phyloP scores from a whole-genome alignment of 2,113 vertebrate genomes.

The Dicrurus megarhynchus region DNA sequence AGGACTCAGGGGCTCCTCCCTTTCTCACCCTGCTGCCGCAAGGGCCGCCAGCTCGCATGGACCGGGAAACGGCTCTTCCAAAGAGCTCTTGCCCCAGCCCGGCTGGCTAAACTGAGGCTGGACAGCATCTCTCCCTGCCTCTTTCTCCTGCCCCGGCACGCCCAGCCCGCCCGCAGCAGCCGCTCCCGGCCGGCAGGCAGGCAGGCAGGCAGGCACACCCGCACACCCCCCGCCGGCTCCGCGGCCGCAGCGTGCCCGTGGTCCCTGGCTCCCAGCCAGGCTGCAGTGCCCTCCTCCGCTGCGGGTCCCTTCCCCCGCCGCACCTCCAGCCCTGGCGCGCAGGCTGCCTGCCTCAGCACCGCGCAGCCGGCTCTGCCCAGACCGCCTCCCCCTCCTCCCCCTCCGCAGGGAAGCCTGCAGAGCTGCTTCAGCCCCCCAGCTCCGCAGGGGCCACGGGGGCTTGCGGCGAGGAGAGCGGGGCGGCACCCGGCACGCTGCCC shows the following conservation, averaged over 20 bases:
- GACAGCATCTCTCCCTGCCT: not conserved
- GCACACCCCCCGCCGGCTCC: not conserved
- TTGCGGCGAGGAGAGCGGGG: not conserved
- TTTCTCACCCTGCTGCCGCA: not conserved
- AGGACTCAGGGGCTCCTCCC: too few species aligned
- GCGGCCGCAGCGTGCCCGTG: not conserved
- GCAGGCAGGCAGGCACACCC: not conserved
- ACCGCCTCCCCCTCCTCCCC: not conserved
- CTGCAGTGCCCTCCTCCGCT: slow-evolving; percentile 26
- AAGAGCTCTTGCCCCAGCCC: too few species aligned
- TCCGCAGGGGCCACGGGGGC: not conserved
- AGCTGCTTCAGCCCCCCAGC: not conserved
- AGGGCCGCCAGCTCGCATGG: not conserved
- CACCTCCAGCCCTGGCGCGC: not conserved
- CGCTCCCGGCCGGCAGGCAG: not conserved
- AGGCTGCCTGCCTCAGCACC: not conserved
- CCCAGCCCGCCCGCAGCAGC: not conserved
- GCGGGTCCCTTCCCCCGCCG: slow-evolving; percentile 21
- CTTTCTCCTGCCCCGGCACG: not conserved
- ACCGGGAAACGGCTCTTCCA: not conserved
- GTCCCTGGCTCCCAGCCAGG: slow-evolving; percentile 42
- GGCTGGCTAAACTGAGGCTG: not conserved
- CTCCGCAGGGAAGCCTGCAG: not conserved
- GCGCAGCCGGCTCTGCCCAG: not conserved
- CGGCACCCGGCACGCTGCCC: not conserved